Conservation (phyloP, 2,113 vertebrate species). For the Dendrocopos noguchii region DNA sequence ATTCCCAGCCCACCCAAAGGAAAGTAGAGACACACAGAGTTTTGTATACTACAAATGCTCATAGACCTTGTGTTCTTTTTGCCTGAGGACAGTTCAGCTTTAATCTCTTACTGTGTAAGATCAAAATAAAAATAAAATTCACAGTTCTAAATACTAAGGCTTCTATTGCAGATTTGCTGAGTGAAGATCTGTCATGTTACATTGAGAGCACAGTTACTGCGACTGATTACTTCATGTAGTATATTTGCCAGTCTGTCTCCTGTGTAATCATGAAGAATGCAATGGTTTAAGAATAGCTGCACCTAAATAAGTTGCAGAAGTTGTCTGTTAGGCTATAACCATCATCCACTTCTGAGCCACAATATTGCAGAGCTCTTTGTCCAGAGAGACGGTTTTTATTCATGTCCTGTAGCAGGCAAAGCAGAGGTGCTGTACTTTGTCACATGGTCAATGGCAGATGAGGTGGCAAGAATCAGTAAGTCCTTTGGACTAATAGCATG, state of each 20-base stretch:
- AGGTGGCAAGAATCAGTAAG: not conserved
- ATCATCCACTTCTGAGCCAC: not conserved
- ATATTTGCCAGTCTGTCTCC: slow-evolving; percentile 17
- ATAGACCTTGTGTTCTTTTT: not conserved
- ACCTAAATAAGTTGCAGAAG: not conserved
- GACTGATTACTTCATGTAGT: not conserved
- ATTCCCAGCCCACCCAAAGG: not conserved
- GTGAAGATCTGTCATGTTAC: not conserved
- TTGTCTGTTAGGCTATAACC: not conserved
- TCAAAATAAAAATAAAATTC: slow-evolving; percentile 32
- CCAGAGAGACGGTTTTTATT: not conserved
- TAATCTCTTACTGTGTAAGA: not conserved
- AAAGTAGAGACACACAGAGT: not conserved
- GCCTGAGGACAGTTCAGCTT: not conserved
- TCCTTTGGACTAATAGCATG: not conserved
- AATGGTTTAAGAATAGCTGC: not conserved
- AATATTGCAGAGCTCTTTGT: not conserved
- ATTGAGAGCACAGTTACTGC: not conserved
- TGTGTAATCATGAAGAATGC: not conserved
- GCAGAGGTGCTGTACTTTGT: not conserved
- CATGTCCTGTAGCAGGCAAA: not conserved
- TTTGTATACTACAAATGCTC: not conserved
- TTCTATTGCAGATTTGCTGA: not conserved
- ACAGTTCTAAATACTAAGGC: not conserved
- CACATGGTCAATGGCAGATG: not conserved